Evolutionary conservation across 2,113 vertebrate genomes (phyloP).

Genomic region (Corythoichthys haematopterus): DNA sequence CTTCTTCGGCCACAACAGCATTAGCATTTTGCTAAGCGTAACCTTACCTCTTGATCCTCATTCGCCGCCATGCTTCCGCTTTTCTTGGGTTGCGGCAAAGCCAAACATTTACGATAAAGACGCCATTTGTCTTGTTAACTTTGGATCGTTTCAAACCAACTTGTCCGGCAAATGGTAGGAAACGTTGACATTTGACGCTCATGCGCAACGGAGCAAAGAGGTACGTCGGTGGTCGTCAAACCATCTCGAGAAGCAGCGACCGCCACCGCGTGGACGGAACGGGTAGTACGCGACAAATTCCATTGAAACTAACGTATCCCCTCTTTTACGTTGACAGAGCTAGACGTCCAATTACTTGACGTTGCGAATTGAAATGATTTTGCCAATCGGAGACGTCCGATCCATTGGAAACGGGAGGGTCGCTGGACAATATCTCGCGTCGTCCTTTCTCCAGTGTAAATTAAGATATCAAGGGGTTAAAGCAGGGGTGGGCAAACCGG

Average conservation of each 20-base stretch:
- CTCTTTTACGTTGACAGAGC: too few species aligned
- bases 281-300: not conserved
- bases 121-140: not conserved
- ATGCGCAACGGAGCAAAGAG: not conserved
- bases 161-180: not conserved
- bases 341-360: too few species aligned
- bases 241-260: not conserved
- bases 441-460: too few species aligned
- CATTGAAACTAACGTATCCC: too few species aligned
- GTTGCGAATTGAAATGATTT: too few species aligned
- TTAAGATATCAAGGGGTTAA: too few species aligned
- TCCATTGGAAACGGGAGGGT: too few species aligned
- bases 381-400: too few species aligned
- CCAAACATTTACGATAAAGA: not conserved
- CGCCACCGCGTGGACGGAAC: not conserved
- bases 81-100: too few species aligned
- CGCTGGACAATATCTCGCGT: too few species aligned
- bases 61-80: slow-evolving; percentile 79
- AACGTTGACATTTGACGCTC: not conserved
- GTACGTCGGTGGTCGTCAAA: not conserved
- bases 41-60: slow-evolving; percentile 89
- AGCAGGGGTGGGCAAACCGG: too few species aligned
- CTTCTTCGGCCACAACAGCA: not conserved
- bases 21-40: slow-evolving; percentile 29
- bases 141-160: not conserved